Conservation (phyloP, 2,797 vertebrate genomes). For the Bovichtus variegatus region DNA sequence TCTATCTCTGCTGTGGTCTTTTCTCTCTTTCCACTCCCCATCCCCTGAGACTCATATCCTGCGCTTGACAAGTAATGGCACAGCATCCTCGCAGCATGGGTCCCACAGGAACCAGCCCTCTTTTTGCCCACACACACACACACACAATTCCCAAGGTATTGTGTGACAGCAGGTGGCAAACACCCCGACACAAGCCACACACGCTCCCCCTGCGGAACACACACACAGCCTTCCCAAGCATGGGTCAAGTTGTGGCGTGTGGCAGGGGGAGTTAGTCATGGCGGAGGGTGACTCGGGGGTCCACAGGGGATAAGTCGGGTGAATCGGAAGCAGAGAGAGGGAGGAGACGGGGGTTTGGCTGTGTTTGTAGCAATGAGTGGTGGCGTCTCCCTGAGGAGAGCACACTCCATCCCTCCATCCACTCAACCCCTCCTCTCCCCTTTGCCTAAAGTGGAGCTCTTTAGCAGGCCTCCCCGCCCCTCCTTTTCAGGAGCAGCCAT, state of each 20-base stretch:
- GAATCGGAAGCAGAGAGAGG: conserved; percentile 50
- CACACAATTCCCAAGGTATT: conserved; percentile 80
- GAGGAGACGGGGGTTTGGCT: conserved; percentile 58
- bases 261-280: conserved; percentile 47
- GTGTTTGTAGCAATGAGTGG: conserved; percentile 70
- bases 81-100: conserved; percentile 75
- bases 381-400: conserved; percentile 65
- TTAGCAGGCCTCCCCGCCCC: conserved; percentile 76
- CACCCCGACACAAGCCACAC: conserved; percentile 73
- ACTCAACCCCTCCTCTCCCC: conserved; percentile 71
- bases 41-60: conserved; percentile 80
- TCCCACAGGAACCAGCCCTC: conserved; percentile 69
- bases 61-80: conserved; percentile 84
- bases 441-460: conserved; percentile 82
- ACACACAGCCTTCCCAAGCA: conserved; percentile 38
- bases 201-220: conserved; percentile 32
- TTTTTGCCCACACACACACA: conserved; percentile 30
- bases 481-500: conserved; percentile 81
- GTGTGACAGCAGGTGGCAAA: conserved; percentile 87
- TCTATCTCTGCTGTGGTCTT: conserved; percentile 47
- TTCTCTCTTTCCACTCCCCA: conserved; percentile 56
- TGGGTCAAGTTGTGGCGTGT: conserved; percentile 75
- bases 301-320: conserved; percentile 59
- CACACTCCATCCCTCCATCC: conserved; percentile 56
- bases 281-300: conserved; percentile 44